phyloP scores from a whole-genome alignment of 2,797 vertebrate genomes.

The Acomys russatus region DNA sequence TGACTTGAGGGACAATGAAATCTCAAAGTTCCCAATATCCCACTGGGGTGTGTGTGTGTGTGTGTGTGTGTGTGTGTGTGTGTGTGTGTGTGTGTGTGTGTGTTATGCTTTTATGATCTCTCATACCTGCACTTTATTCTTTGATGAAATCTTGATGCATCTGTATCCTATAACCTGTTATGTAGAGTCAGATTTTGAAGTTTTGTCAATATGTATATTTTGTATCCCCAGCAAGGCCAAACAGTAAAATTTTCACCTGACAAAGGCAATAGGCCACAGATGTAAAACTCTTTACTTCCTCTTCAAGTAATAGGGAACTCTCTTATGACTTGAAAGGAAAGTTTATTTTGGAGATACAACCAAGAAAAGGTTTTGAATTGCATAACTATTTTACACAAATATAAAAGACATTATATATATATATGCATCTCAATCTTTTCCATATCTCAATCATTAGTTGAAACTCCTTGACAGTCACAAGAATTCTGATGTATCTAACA shows the following conservation, averaged over 20 bases:
- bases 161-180: neutral
- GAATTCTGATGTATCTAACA: neutral
- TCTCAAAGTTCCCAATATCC: neutral
- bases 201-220: neutral
- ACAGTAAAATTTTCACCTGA: neutral
- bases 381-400: neutral
- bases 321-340: neutral
- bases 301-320: slow-evolving; percentile 3
- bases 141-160: neutral
- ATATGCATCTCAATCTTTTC: neutral
- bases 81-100: neutral
- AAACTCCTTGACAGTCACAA: neutral
- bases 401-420: neutral
- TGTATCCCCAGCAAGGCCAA: neutral
- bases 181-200: neutral
- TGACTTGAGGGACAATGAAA: neutral
- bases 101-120: neutral
- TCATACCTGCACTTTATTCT: neutral
- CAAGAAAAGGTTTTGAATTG: neutral
- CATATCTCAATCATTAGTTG: neutral
- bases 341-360: neutral
- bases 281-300: neutral
- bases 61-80: neutral
- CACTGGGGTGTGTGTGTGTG: neutral
- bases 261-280: neutral